phyloP scores from a whole-genome alignment of 2,888 invertebrate genomes.

The Lobophora halterata region DNA sequence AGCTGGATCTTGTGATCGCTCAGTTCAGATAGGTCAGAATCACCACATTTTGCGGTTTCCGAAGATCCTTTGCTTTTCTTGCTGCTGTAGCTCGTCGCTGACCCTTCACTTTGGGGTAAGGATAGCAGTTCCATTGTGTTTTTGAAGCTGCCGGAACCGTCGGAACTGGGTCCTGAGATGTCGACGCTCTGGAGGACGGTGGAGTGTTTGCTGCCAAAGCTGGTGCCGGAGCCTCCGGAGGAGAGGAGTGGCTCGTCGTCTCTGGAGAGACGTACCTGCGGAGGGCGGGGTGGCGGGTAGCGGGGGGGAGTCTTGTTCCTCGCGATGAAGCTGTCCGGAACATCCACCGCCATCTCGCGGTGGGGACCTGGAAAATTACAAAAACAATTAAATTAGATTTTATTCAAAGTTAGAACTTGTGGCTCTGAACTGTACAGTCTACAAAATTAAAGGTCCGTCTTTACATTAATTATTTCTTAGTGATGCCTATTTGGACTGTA shows the following conservation, averaged over 20 bases:
- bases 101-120: constrained; percentile 68
- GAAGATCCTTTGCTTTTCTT: constrained; percentile 70
- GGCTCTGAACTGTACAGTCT: too few species aligned
- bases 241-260: constrained; percentile 77
- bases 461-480: constrained; percentile 3
- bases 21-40: constrained; percentile 62
- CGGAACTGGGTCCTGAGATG: constrained; percentile 63
- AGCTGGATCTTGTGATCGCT: constrained; percentile 73
- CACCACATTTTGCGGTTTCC: constrained; percentile 70
- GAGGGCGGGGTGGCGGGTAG: constrained; percentile 90
- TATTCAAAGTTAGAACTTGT: neutral
- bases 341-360: constrained; percentile 99
- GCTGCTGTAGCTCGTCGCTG: constrained; percentile 66
- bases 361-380: constrained; percentile 85
- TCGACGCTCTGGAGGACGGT: constrained; percentile 63
- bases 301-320: constrained; percentile 94
- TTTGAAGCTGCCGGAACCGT: constrained; percentile 67
- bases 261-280: constrained; percentile 80
- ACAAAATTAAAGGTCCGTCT: too few species aligned
- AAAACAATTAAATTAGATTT: neutral
- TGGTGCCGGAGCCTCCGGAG: constrained; percentile 69
- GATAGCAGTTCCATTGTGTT: constrained; percentile 67
- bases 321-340: constrained; percentile 96
- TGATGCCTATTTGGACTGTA: constrained; percentile 1
- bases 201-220: constrained; percentile 71